A percentile compares a stretch with the other conserved stretches of the same genome.
phyloP scores from a whole-genome alignment of 2,888 invertebrate species.

The Chrysina gloriosa region DNA sequence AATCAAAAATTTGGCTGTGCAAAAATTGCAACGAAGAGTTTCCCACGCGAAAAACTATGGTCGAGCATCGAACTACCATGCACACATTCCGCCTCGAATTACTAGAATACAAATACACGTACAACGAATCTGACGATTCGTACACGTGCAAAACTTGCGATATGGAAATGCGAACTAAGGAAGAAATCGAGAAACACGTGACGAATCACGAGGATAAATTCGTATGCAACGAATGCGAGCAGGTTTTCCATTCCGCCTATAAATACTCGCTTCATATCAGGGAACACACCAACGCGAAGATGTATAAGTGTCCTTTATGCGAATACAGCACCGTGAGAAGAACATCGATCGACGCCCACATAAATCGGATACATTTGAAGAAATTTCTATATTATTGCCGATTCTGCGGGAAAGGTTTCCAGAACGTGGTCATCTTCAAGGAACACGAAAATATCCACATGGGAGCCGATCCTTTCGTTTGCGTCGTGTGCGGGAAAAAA shows the following conservation, averaged over 20 bases:
- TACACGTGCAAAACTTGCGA: slow-evolving; percentile 55
- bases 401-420: slow-evolving; percentile 66
- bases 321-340: slow-evolving; percentile 52
- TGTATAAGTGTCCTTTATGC: slow-evolving; percentile 56
- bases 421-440: slow-evolving; percentile 53
- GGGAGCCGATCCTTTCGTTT: slow-evolving; percentile 57
- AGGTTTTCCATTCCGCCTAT: slow-evolving; percentile 57
- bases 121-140: slow-evolving; percentile 50
- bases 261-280: slow-evolving; percentile 56
- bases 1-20: slow-evolving; percentile 60
- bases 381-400: slow-evolving; percentile 65
- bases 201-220: slow-evolving; percentile 49
- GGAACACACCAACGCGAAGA: slow-evolving; percentile 54
- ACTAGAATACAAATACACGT: slow-evolving; percentile 47
- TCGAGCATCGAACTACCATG: slow-evolving; percentile 67
- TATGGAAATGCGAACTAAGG: slow-evolving; percentile 52
- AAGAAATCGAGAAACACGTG: slow-evolving; percentile 54
- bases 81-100: slow-evolving; percentile 42
- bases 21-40: slow-evolving; percentile 67
- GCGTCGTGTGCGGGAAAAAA: slow-evolving; percentile 62
- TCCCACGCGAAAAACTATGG: slow-evolving; percentile 67
- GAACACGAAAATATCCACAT: slow-evolving; percentile 36
- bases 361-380: slow-evolving; percentile 68
- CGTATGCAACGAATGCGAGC: slow-evolving; percentile 40
- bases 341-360: slow-evolving; percentile 65